Conservation (phyloP, 2,888 invertebrate species). For the Biston stratarius region DNA sequence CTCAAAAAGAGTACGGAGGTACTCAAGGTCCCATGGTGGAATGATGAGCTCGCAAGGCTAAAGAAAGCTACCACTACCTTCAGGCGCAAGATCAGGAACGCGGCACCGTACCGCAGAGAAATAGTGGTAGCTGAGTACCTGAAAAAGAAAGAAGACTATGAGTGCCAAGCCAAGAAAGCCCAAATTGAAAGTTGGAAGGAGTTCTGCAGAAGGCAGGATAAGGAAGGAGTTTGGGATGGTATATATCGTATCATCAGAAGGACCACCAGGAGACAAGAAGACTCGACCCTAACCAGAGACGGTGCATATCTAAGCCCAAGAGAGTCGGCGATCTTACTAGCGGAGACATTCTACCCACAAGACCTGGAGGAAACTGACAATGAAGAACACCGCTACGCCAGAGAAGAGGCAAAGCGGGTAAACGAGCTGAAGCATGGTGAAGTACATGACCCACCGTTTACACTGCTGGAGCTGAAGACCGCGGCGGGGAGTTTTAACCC, state of each 20-base stretch:
- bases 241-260: not conserved
- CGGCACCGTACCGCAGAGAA: not conserved
- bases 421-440: not conserved
- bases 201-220: not conserved
- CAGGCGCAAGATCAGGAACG: not conserved
- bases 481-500: slow-evolving; percentile 21
- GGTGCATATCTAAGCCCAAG: not conserved
- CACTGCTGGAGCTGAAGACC: slow-evolving; percentile 11
- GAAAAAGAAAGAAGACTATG: not conserved
- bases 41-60: not conserved
- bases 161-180: not conserved
- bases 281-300: no score
- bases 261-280: no score
- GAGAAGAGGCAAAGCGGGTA: not conserved
- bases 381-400: not conserved
- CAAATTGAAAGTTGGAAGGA: not conserved
- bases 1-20: not conserved
- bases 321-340: slow-evolving; percentile 1
- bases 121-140: not conserved
- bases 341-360: slow-evolving; percentile 6
- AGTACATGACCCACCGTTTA: slow-evolving; percentile 19
- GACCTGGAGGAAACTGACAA: not conserved
- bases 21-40: not conserved
- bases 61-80: not conserved
- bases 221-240: not conserved